Percentiles rank a stretch among this genome's conserved stretches.
Conservation (phyloP, 2,888 invertebrate genomes). For the Amphipyra berbera region DNA sequence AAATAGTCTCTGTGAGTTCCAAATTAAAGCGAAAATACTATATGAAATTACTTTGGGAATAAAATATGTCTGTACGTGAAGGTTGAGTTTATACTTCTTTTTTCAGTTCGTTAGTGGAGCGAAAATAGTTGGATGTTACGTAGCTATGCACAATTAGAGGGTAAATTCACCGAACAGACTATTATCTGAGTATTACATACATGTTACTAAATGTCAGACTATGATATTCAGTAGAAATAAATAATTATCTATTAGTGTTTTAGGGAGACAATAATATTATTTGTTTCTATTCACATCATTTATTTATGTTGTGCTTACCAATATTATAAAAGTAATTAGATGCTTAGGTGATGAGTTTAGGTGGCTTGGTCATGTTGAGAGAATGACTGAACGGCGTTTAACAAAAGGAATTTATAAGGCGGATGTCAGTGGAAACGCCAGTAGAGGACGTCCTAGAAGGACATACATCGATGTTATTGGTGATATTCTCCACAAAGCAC, state of each 20-base stretch:
- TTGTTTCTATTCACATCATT: not conserved
- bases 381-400: too few relatives aligned
- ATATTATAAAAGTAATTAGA: not conserved
- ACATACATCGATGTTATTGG: too few relatives aligned
- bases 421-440: too few relatives aligned
- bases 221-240: not conserved
- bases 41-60: too few relatives aligned
- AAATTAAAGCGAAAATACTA: too few relatives aligned
- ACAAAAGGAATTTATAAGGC: too few relatives aligned
- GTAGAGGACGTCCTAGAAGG: too few relatives aligned
- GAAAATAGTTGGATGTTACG: slow-evolving; percentile 2
- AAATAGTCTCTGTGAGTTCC: not conserved
- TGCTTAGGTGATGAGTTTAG: too few relatives aligned
- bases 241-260: not conserved
- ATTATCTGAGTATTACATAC: too few relatives aligned
- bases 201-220: not conserved
- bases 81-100: not conserved
- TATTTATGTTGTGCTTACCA: not conserved
- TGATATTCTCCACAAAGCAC: too few relatives aligned
- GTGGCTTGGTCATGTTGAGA: too few relatives aligned
- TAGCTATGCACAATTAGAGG: not conserved
- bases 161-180: not conserved
- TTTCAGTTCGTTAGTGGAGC: not conserved
- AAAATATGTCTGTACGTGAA: too few relatives aligned
- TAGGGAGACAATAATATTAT: not conserved